Evolutionary conservation across 2,888 invertebrate genomes (phyloP).

Genomic region (Melanotus villosus): DNA sequence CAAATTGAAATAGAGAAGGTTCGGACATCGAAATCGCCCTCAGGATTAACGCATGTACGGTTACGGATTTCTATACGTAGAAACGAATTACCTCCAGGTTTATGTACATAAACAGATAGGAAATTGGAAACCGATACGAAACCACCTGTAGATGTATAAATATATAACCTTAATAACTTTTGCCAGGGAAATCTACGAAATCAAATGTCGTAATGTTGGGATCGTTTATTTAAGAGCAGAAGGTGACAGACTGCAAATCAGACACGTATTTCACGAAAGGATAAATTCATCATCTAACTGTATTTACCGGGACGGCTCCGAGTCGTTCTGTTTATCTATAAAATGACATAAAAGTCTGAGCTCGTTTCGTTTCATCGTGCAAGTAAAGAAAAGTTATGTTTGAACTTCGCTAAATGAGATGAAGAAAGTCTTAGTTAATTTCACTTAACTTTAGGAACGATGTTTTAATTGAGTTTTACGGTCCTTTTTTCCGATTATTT

Average conservation of each 20-base stretch:
- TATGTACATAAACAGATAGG: not conserved
- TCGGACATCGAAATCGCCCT: not conserved
- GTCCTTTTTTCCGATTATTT: not conserved
- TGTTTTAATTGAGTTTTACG: slow-evolving; percentile 14
- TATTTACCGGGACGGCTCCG: not conserved
- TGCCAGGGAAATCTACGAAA: not conserved
- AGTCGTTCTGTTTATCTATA: not conserved
- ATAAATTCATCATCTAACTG: not conserved
- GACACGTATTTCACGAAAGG: not conserved
- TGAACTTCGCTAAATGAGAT: not conserved
- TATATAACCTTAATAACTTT: no score
- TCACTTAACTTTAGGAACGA: not conserved
- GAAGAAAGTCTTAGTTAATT: slow-evolving; percentile 11
- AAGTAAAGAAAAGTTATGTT: not conserved
- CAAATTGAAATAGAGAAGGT: slow-evolving; percentile 10
- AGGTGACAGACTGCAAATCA: not conserved
- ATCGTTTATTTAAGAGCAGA: not conserved
- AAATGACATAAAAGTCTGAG: not conserved
- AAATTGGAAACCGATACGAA: not conserved
- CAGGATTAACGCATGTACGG: not conserved
- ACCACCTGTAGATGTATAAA: slow-evolving; percentile 12
- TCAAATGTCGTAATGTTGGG: no score
- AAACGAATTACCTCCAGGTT: not conserved
- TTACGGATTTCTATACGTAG: not conserved
- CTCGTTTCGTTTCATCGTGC: not conserved